These are phyloP conservation scores for Tachuris rubrigastra DNA, from an alignment of 2,113 vertebrate species.

Conservation along the genomic window DNA sequence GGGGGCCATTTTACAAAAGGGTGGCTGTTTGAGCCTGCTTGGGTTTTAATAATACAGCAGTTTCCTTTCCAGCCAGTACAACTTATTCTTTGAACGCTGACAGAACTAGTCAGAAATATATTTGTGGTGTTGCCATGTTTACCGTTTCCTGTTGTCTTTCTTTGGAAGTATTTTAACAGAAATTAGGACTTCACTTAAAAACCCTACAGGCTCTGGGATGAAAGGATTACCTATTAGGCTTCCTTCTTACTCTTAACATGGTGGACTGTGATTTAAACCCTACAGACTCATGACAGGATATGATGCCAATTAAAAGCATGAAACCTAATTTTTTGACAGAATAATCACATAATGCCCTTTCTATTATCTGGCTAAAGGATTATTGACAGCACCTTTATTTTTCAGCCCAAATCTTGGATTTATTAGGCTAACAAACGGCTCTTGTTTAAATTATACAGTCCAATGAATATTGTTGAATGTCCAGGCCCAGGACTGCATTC, in stretches of 20 bases:
- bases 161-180: slow-evolving; percentile 73
- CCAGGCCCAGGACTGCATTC: slow-evolving; percentile 30
- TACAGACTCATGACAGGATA: slow-evolving; percentile 71
- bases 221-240: slow-evolving; percentile 72
- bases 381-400: slow-evolving; percentile 74
- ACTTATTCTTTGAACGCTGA: slow-evolving; percentile 72
- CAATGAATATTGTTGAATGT: slow-evolving; percentile 57
- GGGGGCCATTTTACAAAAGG: slow-evolving; percentile 67
- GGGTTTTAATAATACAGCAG: slow-evolving; percentile 75
- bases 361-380: slow-evolving; percentile 67
- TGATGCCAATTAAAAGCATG: slow-evolving; percentile 78
- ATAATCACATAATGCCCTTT: slow-evolving; percentile 73
- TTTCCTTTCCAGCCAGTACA: slow-evolving; percentile 73
- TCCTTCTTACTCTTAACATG: slow-evolving; percentile 61
- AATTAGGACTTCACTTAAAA: slow-evolving; percentile 72
- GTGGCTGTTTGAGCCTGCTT: slow-evolving; percentile 59
- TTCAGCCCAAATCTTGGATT: slow-evolving; percentile 61
- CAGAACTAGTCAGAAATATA: slow-evolving; percentile 77
- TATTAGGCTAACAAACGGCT: slow-evolving; percentile 68
- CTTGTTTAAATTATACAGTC: slow-evolving; percentile 67
- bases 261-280: slow-evolving; percentile 76
- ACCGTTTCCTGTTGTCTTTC: slow-evolving; percentile 82
- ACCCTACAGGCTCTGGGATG: slow-evolving; percentile 61
- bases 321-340: slow-evolving; percentile 76
- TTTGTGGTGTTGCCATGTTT: slow-evolving; percentile 76